Conservation (phyloP, 2,113 vertebrate genomes). For the Eurypyga helias region DNA sequence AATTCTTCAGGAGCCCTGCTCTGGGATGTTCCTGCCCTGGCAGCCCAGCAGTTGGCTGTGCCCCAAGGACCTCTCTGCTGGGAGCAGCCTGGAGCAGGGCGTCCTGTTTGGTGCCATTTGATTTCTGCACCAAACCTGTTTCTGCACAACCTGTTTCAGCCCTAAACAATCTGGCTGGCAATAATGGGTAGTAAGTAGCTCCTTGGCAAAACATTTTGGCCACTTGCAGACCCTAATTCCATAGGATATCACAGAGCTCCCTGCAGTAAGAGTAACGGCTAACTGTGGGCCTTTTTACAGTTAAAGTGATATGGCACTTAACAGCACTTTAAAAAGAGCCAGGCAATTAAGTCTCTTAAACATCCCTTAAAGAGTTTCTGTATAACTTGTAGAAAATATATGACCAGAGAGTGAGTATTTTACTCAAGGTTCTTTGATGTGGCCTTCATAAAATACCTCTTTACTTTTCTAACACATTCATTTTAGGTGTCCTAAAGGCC, state of each 20-base stretch:
- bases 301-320: background rate
- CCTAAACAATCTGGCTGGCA: background rate
- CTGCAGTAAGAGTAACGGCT: background rate
- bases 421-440: background rate
- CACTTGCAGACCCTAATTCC: background rate
- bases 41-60: background rate
- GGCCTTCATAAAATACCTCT: background rate
- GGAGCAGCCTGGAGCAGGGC: background rate
- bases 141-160: background rate
- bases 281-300: background rate
- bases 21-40: background rate
- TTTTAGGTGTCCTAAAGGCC: background rate
- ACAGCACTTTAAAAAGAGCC: background rate
- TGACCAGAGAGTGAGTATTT: background rate
- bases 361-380: background rate
- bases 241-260: background rate
- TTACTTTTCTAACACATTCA: background rate
- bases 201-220: background rate
- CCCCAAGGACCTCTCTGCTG: background rate
- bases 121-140: background rate
- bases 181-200: background rate
- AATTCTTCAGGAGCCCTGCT: background rate
- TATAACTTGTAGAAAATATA: background rate
- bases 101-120: background rate
- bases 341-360: background rate